Base-by-base conservation (phyloP, 2,888 invertebrate genomes). In the Leucoptera coffeella region DNA sequence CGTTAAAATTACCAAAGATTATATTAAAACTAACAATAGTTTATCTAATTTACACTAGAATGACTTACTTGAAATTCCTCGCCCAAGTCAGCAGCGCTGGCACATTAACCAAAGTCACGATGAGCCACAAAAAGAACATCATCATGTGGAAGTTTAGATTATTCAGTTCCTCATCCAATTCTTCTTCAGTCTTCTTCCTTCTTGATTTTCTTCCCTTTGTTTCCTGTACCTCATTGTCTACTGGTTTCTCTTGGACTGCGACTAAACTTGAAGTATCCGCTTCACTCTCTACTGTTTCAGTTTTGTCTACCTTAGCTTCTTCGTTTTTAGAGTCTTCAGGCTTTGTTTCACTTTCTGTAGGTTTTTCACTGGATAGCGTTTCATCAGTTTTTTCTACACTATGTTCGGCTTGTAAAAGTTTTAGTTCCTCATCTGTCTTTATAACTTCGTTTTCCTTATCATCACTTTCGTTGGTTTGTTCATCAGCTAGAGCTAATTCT, bases 81-180 rank as follows among this genome's bases (percentile, higher is more conserved):
- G 86, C 82, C 89, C 89, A 90, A 4, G 85, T 82, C 22, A 89
- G 48, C 10, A 82, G 73, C 22, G 80, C 76, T 0, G 89, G 88
- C 8, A 82, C 37, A 52, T 84, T 85, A 20, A 86, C 56, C n/a
- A 78, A 34, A 1, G 85, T 72, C 15, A 80, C 69, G 10, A 78
- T 47, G 27, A 77, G 45, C 75, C 85, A 82, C 37, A 88, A 45
- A 27, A 82, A 57, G 39, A 88, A 81, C 39, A 87, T 47, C 31
- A 82, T 76, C 42, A 85, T 73, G 44, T 88, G 85, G 47, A 86
- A 85, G 43, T 85, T 75, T 38, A 87, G 71, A 37, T 64, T 69
- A 33, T 54, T 65, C 11, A 73, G 43, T 25, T 57, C 51, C 30
- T 32, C 28, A 36, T 37, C 29, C 25, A 29, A 22, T 14, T 29